Base-by-base conservation (phyloP, 2,888 invertebrate genomes). In the Boloria euphrosyne region DNA sequence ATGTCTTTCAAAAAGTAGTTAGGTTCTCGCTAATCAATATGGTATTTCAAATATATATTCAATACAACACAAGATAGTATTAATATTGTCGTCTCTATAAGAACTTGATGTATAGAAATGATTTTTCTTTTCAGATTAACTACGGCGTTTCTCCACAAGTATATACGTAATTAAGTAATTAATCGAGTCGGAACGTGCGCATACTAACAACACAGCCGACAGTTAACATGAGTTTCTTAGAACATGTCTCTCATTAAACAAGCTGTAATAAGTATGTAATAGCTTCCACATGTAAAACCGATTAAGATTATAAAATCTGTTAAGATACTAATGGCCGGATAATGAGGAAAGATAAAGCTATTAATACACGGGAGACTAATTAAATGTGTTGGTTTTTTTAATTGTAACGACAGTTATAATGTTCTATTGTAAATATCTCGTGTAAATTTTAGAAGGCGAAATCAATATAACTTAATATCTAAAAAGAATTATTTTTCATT, bases 171-270 rank as follows among this genome's bases (percentile, higher is more conserved):
- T 69, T 67, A 67, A 71, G 70, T 68, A 70, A 67, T 69, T 67
- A 63, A 69, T 71, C 67, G 67, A 70, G 59, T 63, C 66, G 61
- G 50, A 67, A 72, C 67, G 70, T 69, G 71, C 67, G 65, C 72
- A 62, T 69, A 73, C 62, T 58, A 66, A 64, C 69, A 66, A 65
- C 63, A 38, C 31, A 46, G 58, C 57, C 64, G 58, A 67, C 71
- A 22, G 66, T 67, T 68, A 70, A 73, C 70, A 71, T 63, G 66
- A 63, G 64, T 69, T 70, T 67, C 66, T 71, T 66, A 51, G 67
- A 69, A 62, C 61, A 67, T 58, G 67, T 64, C 63, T 55, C 66
- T 65, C 66, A 69, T 68, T 60, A 60, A 64, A 63, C 60, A 60
- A 52, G 55, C 54, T 51, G 66, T 49, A 62, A 65, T 51, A 58